These are phyloP conservation scores for Anthophora plumipes DNA, from an alignment of 2,888 invertebrate genomes.

Conservation along the genomic window DNA sequence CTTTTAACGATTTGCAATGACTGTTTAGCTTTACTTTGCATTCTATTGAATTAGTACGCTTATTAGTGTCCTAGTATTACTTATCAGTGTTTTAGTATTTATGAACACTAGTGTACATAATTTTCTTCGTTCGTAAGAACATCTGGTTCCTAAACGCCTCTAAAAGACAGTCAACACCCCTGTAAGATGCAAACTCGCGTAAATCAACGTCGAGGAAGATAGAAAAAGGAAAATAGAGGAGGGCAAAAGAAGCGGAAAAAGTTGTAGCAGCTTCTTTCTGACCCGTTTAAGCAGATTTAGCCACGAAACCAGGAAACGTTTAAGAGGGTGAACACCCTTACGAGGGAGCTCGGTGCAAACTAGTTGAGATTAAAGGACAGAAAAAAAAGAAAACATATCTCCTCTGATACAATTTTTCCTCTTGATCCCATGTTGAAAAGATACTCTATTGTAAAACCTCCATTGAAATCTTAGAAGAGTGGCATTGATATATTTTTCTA, in stretches of 20 bases:
- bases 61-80: no score
- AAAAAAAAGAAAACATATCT: slow-evolving; percentile 60
- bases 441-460: slow-evolving; percentile 39
- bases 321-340: slow-evolving; percentile 70
- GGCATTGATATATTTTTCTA: slow-evolving; percentile 70
- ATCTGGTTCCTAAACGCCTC: not conserved
- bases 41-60: no score
- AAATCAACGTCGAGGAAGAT: slow-evolving; percentile 42
- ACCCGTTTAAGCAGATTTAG: slow-evolving; percentile 76
- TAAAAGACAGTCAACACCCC: slow-evolving; percentile 13
- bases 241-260: slow-evolving; percentile 52
- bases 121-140: not conserved
- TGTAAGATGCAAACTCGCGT: slow-evolving; percentile 41
- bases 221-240: not conserved
- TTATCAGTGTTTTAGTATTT: no score
- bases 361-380: slow-evolving; percentile 67
- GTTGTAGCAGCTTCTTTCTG: slow-evolving; percentile 54
- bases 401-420: slow-evolving; percentile 58
- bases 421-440: slow-evolving; percentile 37
- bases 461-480: not conserved
- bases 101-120: no score
- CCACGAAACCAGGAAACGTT: slow-evolving; percentile 76
- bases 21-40: no score
- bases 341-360: slow-evolving; percentile 61
- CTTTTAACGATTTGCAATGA: no score